phyloP scores from a whole-genome alignment of 2,888 invertebrate species.

The Argyresthia albistria region DNA sequence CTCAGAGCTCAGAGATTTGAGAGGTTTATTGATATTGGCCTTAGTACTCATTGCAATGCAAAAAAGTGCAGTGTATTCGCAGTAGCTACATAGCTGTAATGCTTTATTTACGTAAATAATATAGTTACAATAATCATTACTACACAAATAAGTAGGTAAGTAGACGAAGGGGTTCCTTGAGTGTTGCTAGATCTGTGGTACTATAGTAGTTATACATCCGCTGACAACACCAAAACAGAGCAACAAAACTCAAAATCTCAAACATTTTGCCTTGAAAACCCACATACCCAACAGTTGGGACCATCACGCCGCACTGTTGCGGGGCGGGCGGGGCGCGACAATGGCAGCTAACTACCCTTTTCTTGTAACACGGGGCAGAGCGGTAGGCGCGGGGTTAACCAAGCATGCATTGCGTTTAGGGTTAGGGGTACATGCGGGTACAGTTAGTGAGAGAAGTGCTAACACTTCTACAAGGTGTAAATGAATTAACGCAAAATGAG shows the following conservation, averaged over 20 bases:
- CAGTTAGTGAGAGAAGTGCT: slow-evolving; percentile 21
- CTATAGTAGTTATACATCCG: too few species aligned
- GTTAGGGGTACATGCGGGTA: slow-evolving; percentile 52
- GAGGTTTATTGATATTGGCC: too few species aligned
- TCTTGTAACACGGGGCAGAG: slow-evolving; percentile 42
- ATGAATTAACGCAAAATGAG: too few species aligned
- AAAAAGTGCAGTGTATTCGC: too few species aligned
- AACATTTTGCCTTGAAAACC: too few species aligned
- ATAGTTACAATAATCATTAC: background rate
- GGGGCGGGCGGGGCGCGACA: slow-evolving; percentile 47
- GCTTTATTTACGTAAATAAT: background rate
- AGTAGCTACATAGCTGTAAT: background rate
- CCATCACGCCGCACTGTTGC: background rate
- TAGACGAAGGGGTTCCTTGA: too few species aligned
- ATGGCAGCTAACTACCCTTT: slow-evolving; percentile 71
- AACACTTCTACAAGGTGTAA: background rate
- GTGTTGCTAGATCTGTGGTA: too few species aligned
- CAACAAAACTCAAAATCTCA: too few species aligned
- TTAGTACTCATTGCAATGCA: too few species aligned
- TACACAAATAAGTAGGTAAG: background rate
- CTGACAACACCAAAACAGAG: too few species aligned
- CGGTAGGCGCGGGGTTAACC: slow-evolving; percentile 66
- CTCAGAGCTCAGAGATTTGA: too few species aligned
- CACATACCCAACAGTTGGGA: background rate
- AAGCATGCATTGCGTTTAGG: slow-evolving; percentile 64